Evolutionary conservation across 2,888 invertebrate genomes (phyloP).

Genomic region (Listrodromus nycthemerus): DNA sequence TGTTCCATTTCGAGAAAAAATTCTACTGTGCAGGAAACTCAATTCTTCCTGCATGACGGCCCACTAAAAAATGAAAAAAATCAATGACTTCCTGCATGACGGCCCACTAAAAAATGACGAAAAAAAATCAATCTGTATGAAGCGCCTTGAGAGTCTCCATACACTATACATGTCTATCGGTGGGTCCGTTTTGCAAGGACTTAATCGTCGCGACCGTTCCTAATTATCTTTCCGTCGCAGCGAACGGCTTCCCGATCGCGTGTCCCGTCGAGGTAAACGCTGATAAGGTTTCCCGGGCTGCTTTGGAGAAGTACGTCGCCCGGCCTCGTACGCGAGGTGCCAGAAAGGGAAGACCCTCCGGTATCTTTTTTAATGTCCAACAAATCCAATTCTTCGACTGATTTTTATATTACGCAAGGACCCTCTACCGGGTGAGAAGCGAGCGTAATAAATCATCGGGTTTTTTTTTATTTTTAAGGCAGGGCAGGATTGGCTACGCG

Average conservation of each 20-base stretch:
- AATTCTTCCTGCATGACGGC: background rate
- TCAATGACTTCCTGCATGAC: no score
- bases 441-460: background rate
- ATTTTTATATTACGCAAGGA: constrained; percentile 8
- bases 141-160: background rate
- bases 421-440: background rate
- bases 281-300: constrained; percentile 61
- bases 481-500: background rate
- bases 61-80: background rate
- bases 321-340: constrained; percentile 42
- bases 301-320: background rate
- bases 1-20: background rate
- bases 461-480: background rate
- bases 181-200: constrained; percentile 54
- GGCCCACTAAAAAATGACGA: no score
- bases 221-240: constrained; percentile 53
- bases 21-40: background rate
- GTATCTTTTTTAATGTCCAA: background rate
- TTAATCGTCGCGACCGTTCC: constrained; percentile 56
- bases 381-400: constrained; percentile 24
- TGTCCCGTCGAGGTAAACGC: constrained; percentile 55
- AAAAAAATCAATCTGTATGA: background rate
- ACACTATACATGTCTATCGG: constrained; percentile 32
- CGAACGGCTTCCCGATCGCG: constrained; percentile 57
- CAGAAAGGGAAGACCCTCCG: constrained; percentile 34